Base-by-base conservation (phyloP, 2,888 invertebrate species). In the Neoscelio sp. region DNA sequence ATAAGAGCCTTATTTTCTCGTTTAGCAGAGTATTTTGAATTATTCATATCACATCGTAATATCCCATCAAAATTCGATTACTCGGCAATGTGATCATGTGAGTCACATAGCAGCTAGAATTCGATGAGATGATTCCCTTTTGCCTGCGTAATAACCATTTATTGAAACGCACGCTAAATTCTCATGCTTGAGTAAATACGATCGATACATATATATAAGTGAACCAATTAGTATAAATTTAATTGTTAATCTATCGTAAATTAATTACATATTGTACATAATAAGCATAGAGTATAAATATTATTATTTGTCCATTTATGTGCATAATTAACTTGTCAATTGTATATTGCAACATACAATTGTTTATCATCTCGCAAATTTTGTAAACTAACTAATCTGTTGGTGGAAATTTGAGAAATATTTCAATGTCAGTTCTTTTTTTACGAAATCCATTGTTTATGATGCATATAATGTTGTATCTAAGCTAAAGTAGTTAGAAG, bases 31-130 rank as follows among this genome's bases (percentile, higher is more conserved):
- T 48, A 28, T 40, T 64, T 40, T 50, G 50, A 50, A 64, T 64
- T 28, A 48, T 50, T 64, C 64, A 50, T 64, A 64, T 62, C 40
- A 48, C 15, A 50, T 64, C 64, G 64, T 64, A 64, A 64, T 64
- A 65, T 52, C 42, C 42, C 52, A 65, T 65, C 42, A 42, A 65
- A 65, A 42, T 52, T 65, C 65, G 65, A 65, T 65, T 52, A 65
- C 18, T 18, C 20, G 20, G 38, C 30, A 42, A 30, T 65, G 52
- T 50, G 48, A 52, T 52, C 50, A 52, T 52, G 42, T 42, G 42
- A 65, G 65, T 65, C 52, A 20, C 26, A 40, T 3, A 65, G 18
- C 52, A 20, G 20, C 42, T 52, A 65, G 65, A 65, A 65, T 65
- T 42, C 52, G 52, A 52, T 18, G 52, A 52, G 65, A 18, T 65